Conservation (phyloP, 1,140 invertebrate species). For the Trinorchestia longiramus region DNA sequence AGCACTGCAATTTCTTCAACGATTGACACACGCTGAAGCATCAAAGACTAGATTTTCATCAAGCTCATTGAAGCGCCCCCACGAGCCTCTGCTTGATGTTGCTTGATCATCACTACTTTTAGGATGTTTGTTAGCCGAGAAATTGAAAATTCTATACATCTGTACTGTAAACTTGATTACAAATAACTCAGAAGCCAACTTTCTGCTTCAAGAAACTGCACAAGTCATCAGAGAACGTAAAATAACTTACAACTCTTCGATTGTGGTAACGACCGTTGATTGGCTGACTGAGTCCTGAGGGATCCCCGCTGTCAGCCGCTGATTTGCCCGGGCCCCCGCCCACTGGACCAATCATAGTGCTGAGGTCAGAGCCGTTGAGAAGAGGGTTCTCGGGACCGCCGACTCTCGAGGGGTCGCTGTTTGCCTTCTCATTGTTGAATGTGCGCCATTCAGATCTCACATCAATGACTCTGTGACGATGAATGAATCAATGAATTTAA, state of each 20-base stretch:
- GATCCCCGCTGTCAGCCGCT: slow-evolving; percentile 73
- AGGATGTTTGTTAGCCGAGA: no score
- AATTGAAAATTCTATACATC: no score
- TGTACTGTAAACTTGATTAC: no score
- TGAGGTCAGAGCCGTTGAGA: slow-evolving; percentile 94
- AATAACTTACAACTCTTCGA: slow-evolving; percentile 79
- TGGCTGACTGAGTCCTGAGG: background rate
- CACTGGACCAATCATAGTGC: slow-evolving; percentile 96
- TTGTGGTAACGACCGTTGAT: slow-evolving; percentile 81
- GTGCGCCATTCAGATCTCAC: slow-evolving; percentile 99
- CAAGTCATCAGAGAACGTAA: slow-evolving; percentile 25
- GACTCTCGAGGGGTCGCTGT: slow-evolving; percentile 98
- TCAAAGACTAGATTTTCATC: no score
- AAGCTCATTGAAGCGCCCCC: no score
- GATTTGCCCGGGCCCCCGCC: slow-evolving; percentile 74
- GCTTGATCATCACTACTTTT: no score
- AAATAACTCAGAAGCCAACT: no score
- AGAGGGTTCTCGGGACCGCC: slow-evolving; percentile 96
- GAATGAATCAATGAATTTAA: no score
- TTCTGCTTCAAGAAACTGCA: no score
- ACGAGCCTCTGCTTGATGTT: no score
- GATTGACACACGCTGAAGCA: no score
- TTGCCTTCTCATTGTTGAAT: slow-evolving; percentile 98
- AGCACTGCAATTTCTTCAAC: no score
- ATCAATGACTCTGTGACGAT: slow-evolving; percentile 90